A percentile compares a stretch with the other conserved stretches of the same genome.
phyloP scores from a whole-genome alignment of 2,797 vertebrate genomes.

The Pogoniulus pusillus region DNA sequence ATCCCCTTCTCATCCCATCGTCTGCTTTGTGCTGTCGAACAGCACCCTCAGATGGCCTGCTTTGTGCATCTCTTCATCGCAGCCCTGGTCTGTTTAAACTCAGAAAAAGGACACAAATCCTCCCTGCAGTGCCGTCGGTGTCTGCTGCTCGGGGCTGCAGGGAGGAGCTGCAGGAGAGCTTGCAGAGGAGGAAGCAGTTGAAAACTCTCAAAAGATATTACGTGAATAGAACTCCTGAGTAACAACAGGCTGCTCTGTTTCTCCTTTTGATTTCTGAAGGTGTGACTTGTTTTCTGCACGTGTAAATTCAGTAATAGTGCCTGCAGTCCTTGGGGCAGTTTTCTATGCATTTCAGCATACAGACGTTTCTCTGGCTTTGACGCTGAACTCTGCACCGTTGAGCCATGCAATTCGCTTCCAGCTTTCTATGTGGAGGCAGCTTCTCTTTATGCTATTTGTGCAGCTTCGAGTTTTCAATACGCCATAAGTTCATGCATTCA shows the following conservation, averaged over 20 bases:
- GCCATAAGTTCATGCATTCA: background rate
- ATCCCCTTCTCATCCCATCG: background rate
- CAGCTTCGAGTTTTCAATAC: background rate
- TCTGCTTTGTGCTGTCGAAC: background rate
- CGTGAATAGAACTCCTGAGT: background rate
- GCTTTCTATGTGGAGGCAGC: background rate
- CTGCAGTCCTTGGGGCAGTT: background rate
- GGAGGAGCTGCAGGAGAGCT: background rate
- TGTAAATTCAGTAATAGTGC: background rate
- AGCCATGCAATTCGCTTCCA: background rate
- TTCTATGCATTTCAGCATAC: background rate
- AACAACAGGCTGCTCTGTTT: background rate
- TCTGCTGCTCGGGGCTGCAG: background rate
- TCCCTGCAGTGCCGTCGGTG: background rate
- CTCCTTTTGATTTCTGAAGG: background rate
- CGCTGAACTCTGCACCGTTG: background rate
- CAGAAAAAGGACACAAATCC: background rate
- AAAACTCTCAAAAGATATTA: background rate
- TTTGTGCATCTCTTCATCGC: background rate
- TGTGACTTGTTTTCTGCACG: background rate
- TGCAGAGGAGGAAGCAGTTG: background rate
- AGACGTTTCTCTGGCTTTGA: background rate
- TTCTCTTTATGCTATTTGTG: background rate
- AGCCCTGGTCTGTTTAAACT: background rate
- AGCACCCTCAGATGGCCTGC: slow-evolving; percentile 59